Evolutionary conservation across 2,888 invertebrate genomes (phyloP), one percentile per base, ranked within the genome.

Genomic region (Eristalis tenax): DNA sequence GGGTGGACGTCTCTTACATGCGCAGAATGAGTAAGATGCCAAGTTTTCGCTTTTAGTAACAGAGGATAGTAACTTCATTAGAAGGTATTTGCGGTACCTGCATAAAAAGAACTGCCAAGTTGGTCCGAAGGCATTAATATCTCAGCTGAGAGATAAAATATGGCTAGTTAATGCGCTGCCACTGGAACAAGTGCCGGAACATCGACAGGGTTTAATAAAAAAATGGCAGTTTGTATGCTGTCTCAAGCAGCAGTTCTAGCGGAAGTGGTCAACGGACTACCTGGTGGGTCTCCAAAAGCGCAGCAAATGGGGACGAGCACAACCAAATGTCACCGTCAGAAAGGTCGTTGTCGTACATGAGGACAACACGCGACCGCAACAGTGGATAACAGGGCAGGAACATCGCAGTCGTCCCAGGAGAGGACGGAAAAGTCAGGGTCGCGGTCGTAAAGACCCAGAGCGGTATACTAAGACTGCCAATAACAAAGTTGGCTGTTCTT

Each of bases 221-320:
- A 35, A 35, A 57, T 70, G 69, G 57, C 69, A 70, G 57, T 11
- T 18, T 38, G 57, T 40, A 38, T 28, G 35, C 22, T 32, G 4
- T 64, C 35, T 35, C 18, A 13, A 64, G 18, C 35, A 38, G 35
- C 11, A 56, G 38, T 59, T 59, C 18, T 85, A 75, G 74, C 69
- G 56, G 28, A 71, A 57, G 11, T 77, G 71, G 77, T 74, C 69
- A 11, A 74, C 13, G 22, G 79, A 82, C 57, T 82, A 82, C 63
- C 57, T 82, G 1, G 66, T 71, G 8, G 73, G 82, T 18, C 56
- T 84, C 8, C 74, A 88, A 69, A 11, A n/a, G 13, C 66, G 65
- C 4, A 35, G n/a, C 50, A 83, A 85, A 28, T 83, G 85, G 85
- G n/a, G n/a, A 2, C 8, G 26, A 3, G 70, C n/a, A n/a, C n/a